phyloP scores from a whole-genome alignment of 1,140 invertebrate genomes.

The Bombus breviceps region DNA sequence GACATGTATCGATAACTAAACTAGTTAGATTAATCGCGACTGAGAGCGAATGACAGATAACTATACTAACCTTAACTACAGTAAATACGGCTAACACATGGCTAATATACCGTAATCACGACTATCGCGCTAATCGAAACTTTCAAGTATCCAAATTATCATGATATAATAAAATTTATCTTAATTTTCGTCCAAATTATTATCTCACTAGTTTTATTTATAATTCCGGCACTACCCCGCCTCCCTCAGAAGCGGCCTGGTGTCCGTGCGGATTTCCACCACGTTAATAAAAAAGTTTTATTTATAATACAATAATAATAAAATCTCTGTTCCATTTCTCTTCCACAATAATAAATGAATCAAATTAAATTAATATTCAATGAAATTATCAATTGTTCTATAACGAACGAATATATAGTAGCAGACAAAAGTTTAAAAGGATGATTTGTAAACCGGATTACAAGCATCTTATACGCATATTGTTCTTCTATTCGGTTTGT shows the following conservation, averaged over 20 bases:
- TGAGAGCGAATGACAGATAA: neutral
- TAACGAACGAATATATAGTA: neutral
- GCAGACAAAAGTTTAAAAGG: neutral
- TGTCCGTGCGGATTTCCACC: too few species aligned
- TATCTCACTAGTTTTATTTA: neutral
- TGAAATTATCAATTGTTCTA: neutral
- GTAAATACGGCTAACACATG: neutral
- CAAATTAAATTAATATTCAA: neutral
- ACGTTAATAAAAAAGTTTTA: too few species aligned
- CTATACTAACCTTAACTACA: neutral
- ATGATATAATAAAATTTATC: neutral
- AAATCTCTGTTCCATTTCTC: neutral
- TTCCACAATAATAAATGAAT: neutral
- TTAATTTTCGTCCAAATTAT: neutral
- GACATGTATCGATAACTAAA: neutral
- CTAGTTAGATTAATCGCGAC: neutral
- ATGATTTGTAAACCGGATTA: neutral
- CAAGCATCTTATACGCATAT: slow-evolving; percentile 9
- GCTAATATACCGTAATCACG: too few species aligned
- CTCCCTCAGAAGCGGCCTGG: too few species aligned
- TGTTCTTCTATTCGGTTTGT: slow-evolving; percentile 1
- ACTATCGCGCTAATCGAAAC: too few species aligned
- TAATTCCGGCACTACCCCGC: too few species aligned
- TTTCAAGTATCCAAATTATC: neutral
- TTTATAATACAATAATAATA: neutral